Evolutionary conservation across 2,113 vertebrate species (phyloP).

Genomic region (Sinocyclocheilus anshuiensis): DNA sequence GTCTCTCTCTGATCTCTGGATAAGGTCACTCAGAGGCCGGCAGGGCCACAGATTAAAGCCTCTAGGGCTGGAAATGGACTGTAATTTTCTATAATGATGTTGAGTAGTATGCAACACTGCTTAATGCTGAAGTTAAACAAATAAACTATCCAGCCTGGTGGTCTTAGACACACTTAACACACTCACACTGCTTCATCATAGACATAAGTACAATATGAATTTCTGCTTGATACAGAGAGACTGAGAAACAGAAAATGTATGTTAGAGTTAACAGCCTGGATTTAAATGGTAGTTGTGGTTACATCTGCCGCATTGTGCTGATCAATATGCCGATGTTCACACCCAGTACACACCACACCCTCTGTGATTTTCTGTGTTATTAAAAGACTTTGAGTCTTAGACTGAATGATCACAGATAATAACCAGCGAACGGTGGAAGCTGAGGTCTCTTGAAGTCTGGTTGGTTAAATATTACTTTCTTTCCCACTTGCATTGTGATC

Average conservation of each 20-base stretch:
- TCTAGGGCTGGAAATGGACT: conserved; percentile 33
- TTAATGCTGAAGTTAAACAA: conserved; percentile 43
- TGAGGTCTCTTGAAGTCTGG: conserved; percentile 17
- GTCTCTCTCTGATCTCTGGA: conserved; percentile 19
- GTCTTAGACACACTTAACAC: conserved; percentile 33
- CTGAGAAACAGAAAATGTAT: neutral
- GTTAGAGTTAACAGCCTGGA: neutral
- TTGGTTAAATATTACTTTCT: conserved; percentile 10
- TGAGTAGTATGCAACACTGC: conserved; percentile 37
- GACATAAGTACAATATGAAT: neutral
- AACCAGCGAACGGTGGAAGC: neutral
- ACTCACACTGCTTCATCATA: neutral
- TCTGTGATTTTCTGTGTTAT: neutral
- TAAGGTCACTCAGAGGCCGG: conserved; percentile 22
- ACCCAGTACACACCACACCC: conserved; percentile 11
- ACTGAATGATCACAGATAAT: conserved; percentile 24
- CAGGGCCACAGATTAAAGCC: conserved; percentile 16
- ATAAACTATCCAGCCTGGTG: conserved; percentile 43
- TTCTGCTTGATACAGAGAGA: neutral
- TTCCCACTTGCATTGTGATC: neutral
- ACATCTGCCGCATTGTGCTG: neutral
- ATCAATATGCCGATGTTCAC: conserved; percentile 12
- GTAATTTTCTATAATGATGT: conserved; percentile 52
- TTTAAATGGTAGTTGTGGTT: neutral
- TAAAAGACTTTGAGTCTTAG: neutral